These are phyloP conservation scores for Lacanobia oleracea DNA, from an alignment of 2,888 invertebrate genomes.

Conservation along the genomic window DNA sequence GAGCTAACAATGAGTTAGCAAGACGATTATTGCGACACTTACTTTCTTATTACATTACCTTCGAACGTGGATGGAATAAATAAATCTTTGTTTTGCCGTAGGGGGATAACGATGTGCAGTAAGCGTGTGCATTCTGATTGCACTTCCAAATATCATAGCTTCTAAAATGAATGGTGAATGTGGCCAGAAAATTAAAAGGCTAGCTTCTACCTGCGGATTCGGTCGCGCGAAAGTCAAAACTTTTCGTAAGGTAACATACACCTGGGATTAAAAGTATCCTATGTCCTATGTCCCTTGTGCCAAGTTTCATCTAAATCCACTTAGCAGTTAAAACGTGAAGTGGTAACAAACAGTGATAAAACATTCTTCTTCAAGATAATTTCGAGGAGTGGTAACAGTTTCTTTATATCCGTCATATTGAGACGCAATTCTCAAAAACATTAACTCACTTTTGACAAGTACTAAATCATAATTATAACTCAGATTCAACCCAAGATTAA, in stretches of 20 bases:
- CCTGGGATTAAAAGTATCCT: no score
- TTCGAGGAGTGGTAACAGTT: no score
- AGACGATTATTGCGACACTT: constrained; percentile 60
- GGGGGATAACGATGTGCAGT: constrained; percentile 25
- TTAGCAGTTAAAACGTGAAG: no score
- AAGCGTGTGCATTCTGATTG: constrained; percentile 34
- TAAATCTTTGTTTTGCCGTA: constrained; percentile 23
- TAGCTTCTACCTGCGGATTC: no score
- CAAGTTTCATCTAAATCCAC: no score
- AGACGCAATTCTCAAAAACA: not conserved
- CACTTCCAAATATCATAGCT: constrained; percentile 17
- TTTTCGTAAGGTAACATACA: no score
- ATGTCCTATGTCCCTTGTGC: no score
- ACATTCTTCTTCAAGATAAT: no score
- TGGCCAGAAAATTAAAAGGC: no score
- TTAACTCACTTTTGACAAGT: not conserved
- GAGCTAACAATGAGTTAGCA: constrained; percentile 65
- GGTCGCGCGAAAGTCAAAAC: no score
- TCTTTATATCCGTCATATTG: no score
- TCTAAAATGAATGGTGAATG: not conserved
- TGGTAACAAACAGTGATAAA: no score
- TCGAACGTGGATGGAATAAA: constrained; percentile 42
- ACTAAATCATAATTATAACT: constrained; percentile 12
- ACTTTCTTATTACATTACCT: constrained; percentile 65
- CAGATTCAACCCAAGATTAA: constrained; percentile 36